Percentiles rank a stretch among this genome's conserved stretches.
Conservation (phyloP, 2,113 vertebrate genomes). For the Syrmaticus mikado region DNA sequence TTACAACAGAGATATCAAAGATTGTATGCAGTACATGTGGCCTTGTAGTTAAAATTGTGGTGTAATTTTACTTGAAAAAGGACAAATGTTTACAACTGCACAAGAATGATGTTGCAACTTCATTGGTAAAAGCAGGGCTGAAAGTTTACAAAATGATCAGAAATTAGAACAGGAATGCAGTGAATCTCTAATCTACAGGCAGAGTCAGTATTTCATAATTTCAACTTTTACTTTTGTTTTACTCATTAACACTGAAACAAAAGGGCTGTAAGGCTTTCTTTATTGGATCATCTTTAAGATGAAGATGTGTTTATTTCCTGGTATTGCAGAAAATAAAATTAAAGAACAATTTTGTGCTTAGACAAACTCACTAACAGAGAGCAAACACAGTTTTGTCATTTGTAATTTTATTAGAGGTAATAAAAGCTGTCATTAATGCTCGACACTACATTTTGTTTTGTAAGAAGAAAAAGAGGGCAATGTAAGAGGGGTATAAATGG, state of each 20-base stretch:
- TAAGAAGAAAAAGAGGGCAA: not conserved
- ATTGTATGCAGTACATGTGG: not conserved
- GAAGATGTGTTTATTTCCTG: not conserved
- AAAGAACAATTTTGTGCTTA: not conserved
- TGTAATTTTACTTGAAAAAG: not conserved
- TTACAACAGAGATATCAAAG: not conserved
- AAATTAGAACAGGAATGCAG: not conserved
- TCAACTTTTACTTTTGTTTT: not conserved
- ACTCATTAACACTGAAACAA: not conserved
- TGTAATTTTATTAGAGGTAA: not conserved
- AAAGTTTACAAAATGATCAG: not conserved
- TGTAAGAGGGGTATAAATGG: not conserved
- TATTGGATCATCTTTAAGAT: not conserved
- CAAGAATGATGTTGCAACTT: not conserved
- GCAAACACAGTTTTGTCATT: not conserved
- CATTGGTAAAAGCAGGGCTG: not conserved
- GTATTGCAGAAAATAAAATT: not conserved
- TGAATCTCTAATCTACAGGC: rapidly evolving
- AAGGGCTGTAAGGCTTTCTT: not conserved
- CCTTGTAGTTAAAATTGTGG: not conserved
- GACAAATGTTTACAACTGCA: not conserved
- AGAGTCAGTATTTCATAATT: not conserved
- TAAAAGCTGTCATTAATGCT: not conserved
- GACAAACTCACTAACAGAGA: not conserved
- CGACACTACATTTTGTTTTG: not conserved